Evolutionary conservation across 1,140 invertebrate genomes (phyloP).

Genomic region (Caenorhabditis inopinata): DNA sequence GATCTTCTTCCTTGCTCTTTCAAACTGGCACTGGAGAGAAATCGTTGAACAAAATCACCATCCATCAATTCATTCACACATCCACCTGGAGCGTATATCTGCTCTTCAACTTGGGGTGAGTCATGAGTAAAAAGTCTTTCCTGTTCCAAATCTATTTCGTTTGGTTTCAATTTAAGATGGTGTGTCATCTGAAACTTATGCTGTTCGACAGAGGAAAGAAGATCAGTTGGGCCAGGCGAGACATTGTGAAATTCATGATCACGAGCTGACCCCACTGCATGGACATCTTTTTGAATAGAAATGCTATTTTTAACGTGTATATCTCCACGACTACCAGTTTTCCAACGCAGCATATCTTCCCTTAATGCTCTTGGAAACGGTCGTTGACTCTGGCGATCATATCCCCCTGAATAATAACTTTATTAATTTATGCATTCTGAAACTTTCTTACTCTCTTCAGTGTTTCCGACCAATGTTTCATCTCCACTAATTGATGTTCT

Average conservation of each 20-base stretch:
- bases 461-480: neutral
- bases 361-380: neutral
- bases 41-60: neutral
- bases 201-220: neutral
- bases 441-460: neutral
- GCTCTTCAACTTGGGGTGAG: neutral
- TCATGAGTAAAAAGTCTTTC: neutral
- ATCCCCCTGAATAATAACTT: neutral
- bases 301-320: neutral
- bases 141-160: neutral
- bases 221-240: neutral
- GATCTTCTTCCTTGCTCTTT: neutral
- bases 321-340: neutral
- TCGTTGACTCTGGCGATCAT: neutral
- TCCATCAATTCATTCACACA: neutral
- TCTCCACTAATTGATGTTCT: neutral
- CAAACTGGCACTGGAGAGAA: neutral
- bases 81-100: too few relatives aligned
- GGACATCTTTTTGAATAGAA: neutral
- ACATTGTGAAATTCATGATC: neutral
- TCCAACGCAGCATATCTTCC: neutral
- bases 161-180: conserved; percentile 4
- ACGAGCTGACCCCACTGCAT: neutral
- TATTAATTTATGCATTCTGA: neutral
- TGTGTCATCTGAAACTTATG: neutral